Percentiles rank a stretch among this genome's conserved stretches.
Evolutionary conservation across 30 jellyfish, hydroid and myxozoan species (phyloP).

Genomic region (Pseudorhiza aurosa): DNA sequence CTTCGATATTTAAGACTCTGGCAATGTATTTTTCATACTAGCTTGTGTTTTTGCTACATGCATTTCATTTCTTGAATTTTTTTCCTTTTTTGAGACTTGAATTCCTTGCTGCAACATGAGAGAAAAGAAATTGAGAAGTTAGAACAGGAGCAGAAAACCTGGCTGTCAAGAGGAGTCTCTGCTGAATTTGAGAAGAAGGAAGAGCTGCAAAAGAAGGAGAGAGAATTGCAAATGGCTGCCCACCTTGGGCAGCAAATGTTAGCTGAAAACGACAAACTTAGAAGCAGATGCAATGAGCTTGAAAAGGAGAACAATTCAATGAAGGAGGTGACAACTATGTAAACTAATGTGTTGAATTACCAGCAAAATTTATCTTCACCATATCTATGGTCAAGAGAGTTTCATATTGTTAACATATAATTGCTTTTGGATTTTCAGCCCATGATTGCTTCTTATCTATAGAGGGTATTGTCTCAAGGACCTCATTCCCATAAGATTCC

Average conservation of each 20-base stretch:
- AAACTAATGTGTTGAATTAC: no score
- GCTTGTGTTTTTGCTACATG: no score
- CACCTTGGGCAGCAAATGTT: slow-evolving; percentile 98
- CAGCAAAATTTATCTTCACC: no score
- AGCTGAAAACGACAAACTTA: slow-evolving; percentile 83
- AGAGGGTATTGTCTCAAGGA: no score
- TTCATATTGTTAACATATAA: no score
- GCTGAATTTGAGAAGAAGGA: slow-evolving; percentile 97
- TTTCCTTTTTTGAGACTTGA: slow-evolving; percentile 39
- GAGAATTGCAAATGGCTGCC: slow-evolving; percentile 94
- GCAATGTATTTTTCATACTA: no score
- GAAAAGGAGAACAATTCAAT: slow-evolving; percentile 6
- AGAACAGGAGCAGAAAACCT: slow-evolving; percentile 85
- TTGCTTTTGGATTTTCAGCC: no score
- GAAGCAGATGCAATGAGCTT: slow-evolving; percentile 28
- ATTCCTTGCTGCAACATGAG: slow-evolving; percentile 50
- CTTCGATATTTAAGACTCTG: no score
- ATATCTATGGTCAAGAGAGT: no score
- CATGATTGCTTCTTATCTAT: no score
- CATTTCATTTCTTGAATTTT: not conserved
- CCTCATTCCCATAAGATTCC: no score
- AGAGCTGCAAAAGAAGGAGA: slow-evolving; percentile 84
- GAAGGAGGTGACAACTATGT: slow-evolving; percentile 45
- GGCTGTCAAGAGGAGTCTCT: slow-evolving; percentile 92
- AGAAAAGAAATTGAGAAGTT: slow-evolving; percentile 65